Evolutionary conservation across 2,113 vertebrate species (phyloP).

Genomic region (Naja naja): DNA sequence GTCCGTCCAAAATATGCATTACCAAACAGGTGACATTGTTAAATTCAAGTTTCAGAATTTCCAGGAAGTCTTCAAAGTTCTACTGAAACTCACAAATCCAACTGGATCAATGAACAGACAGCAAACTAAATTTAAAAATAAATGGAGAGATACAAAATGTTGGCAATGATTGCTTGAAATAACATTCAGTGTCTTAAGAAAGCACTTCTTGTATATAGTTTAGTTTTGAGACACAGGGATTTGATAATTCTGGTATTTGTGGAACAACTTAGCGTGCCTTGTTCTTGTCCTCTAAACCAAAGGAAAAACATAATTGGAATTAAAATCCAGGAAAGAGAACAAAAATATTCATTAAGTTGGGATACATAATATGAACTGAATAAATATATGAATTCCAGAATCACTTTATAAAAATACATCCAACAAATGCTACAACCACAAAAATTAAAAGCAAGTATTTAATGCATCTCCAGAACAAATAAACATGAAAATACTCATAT

Average conservation of each 20-base stretch:
- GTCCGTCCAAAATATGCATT: not conserved
- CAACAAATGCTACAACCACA: not conserved
- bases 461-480: not conserved
- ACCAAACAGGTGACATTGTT: not conserved
- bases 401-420: not conserved
- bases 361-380: not conserved
- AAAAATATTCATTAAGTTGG: not conserved
- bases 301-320: not conserved
- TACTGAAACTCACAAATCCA: slow-evolving; percentile 1
- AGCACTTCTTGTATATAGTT: not conserved
- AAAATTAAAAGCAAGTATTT: not conserved
- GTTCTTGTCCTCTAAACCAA: not conserved
- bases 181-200: not conserved
- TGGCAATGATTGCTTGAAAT: not conserved
- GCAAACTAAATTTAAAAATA: not conserved
- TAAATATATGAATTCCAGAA: not conserved
- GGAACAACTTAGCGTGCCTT: not conserved
- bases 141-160: not conserved
- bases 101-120: not conserved
- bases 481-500: not conserved
- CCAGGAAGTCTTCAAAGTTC: not conserved
- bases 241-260: slow-evolving; percentile 1
- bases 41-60: not conserved
- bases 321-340: not conserved
- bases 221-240: not conserved